Base-by-base conservation (phyloP, 1,140 invertebrate genomes). In the Nymphalis io region DNA sequence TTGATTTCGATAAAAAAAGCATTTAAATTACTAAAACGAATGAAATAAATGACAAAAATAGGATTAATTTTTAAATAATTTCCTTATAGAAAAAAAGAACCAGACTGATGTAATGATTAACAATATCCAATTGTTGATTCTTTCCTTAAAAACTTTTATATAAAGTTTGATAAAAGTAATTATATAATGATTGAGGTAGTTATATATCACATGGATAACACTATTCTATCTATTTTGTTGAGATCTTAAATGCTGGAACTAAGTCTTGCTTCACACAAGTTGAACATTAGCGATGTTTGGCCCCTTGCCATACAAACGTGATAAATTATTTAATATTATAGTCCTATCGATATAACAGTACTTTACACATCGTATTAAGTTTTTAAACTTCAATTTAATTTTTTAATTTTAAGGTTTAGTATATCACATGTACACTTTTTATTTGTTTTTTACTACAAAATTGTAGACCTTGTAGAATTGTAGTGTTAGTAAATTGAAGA, bases 281-380 rank as follows among this genome's bases (percentile, higher is more conserved):
- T 8, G 27, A 48, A 46, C 33, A 55, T 58, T 44, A 68, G 61
- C 66, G 23, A 23, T 68, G 67, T 46, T 63, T 63, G 68, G 60
- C 68, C 51, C 27, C 44, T 59, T 70, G 68, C 68, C 67, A 69
- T 53, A 65, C 33, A 18, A 39, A 48, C 53, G 60, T 59, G 61
- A 70, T 70, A 70, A 70, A 70, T 59, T 63, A 70, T 70, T 70
- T 40, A 63, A 53, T 63, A 64, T 63, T 59, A 70, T 51, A 55
- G 13, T 39, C 18, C 51, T 46, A 23, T 33, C 55, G 64, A 66
- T 42, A 66, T 23, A 55, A 18, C 16, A 13, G 33, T 40, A 53
- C 55, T 59, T 42, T 46, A 55, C 55, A 57, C 53, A 23, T 16
- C 16, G 18, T 57, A 65, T 57, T 65, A 48, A 13, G 15, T 55